Evolutionary conservation across 1,140 invertebrate genomes (phyloP).

Genomic region (Vollenhovia emeryi): DNA sequence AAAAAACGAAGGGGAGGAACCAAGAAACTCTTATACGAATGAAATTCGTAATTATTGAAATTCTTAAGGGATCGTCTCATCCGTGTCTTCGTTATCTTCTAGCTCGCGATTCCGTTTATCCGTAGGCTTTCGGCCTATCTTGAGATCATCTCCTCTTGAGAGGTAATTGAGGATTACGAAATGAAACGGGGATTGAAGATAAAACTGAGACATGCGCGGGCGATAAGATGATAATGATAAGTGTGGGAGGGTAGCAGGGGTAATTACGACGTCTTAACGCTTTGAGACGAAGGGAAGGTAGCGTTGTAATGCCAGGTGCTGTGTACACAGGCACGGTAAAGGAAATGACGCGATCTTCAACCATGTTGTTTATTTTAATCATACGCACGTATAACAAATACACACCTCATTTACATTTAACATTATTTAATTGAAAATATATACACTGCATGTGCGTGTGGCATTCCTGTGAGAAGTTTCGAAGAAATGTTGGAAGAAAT

Average conservation of each 20-base stretch:
- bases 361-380: neutral
- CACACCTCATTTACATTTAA: neutral
- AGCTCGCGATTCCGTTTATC: slow-evolving; percentile 24
- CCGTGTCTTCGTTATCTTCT: slow-evolving; percentile 43
- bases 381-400: neutral
- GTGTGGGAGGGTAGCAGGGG: neutral
- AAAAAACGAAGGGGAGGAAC: neutral
- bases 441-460: neutral
- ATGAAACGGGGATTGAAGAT: slow-evolving; percentile 47
- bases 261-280: slow-evolving; percentile 18
- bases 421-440: neutral
- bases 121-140: slow-evolving; percentile 1
- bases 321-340: neutral
- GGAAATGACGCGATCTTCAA: neutral
- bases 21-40: slow-evolving; percentile 33
- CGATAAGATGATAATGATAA: slow-evolving; percentile 47
- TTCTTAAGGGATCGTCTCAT: slow-evolving; percentile 29
- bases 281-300: neutral
- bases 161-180: slow-evolving; percentile 46
- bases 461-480: neutral
- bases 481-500: neutral
- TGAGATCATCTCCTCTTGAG: slow-evolving; percentile 33
- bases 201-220: slow-evolving; percentile 33
- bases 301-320: neutral
- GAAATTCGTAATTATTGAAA: slow-evolving; percentile 57